A percentile compares a stretch with the other conserved stretches of the same genome.
Conservation (phyloP, 1,140 invertebrate species). For the Acromyrmex echinatior region DNA sequence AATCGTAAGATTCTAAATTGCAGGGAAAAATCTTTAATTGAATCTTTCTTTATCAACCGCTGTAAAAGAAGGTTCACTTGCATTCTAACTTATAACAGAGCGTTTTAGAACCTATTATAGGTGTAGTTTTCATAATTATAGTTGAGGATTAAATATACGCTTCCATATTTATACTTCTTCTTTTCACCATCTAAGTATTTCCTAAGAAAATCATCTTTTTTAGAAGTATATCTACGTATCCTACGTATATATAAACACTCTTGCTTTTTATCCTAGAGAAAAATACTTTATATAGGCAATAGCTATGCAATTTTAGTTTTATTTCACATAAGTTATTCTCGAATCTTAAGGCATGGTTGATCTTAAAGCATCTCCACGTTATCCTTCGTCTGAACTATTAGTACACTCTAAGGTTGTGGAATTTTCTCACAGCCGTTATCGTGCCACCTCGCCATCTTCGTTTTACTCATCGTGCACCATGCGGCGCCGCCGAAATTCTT, state of each 20-base stretch:
- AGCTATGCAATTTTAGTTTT: background rate
- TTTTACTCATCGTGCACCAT: constrained; percentile 41
- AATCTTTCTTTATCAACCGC: no score
- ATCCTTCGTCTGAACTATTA: constrained; percentile 9
- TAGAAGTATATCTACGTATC: background rate
- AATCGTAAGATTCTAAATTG: no score
- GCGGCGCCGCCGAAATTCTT: constrained; percentile 60
- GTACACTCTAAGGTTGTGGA: background rate
- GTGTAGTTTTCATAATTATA: no score
- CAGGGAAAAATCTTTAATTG: no score
- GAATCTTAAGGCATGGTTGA: background rate
- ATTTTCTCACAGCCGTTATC: constrained; percentile 51
- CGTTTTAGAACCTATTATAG: no score
- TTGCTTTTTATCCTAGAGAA: background rate
- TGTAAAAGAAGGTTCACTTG: no score
- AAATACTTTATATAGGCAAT: background rate
- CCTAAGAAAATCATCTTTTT: background rate
- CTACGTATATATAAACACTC: background rate
- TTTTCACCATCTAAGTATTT: no score
- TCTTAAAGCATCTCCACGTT: constrained; percentile 2
- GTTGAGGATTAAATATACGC: no score
- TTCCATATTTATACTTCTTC: no score
- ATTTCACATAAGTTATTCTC: background rate
- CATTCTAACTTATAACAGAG: no score
- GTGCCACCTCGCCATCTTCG: constrained; percentile 41